Conservation (phyloP, 2,113 vertebrate genomes). For the Pseudorasbora parva region DNA sequence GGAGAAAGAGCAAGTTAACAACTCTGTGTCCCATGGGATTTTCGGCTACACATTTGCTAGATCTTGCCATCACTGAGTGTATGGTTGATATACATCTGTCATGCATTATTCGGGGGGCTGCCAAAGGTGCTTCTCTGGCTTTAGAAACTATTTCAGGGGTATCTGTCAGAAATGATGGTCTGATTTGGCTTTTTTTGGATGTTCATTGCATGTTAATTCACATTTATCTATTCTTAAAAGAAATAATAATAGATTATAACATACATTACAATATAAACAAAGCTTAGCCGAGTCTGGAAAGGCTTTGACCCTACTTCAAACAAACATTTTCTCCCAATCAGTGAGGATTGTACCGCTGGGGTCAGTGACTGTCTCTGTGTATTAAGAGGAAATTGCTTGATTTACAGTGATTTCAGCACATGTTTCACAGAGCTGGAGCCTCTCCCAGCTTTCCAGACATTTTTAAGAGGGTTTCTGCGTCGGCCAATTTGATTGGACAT, state of each 20-base stretch:
- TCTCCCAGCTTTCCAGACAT: slow-evolving; percentile 23
- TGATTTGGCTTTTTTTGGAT: slow-evolving; percentile 47
- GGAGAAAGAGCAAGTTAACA: slow-evolving; percentile 44
- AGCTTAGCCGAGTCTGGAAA: slow-evolving; percentile 72
- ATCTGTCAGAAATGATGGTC: slow-evolving; percentile 64
- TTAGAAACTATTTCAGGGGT: slow-evolving; percentile 70
- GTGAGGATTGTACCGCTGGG: slow-evolving; percentile 68
- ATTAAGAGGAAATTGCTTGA: slow-evolving; percentile 75
- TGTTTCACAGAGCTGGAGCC: slow-evolving; percentile 36
- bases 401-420: slow-evolving; percentile 69
- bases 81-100: slow-evolving; percentile 79
- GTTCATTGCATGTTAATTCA: neutral
- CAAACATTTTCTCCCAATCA: slow-evolving; percentile 76
- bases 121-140: slow-evolving; percentile 72
- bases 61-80: slow-evolving; percentile 47
- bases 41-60: slow-evolving; percentile 46
- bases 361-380: slow-evolving; percentile 72
- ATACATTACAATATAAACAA: slow-evolving; percentile 42
- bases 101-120: slow-evolving; percentile 79
- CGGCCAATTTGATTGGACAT: slow-evolving; percentile 43
- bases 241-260: slow-evolving; percentile 16
- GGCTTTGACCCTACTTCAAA: slow-evolving; percentile 76
- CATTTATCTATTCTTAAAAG: neutral
- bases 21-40: slow-evolving; percentile 21
- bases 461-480: slow-evolving; percentile 18